Conservation (phyloP, 2,113 vertebrate genomes). For the Hippoglossus stenolepis region DNA sequence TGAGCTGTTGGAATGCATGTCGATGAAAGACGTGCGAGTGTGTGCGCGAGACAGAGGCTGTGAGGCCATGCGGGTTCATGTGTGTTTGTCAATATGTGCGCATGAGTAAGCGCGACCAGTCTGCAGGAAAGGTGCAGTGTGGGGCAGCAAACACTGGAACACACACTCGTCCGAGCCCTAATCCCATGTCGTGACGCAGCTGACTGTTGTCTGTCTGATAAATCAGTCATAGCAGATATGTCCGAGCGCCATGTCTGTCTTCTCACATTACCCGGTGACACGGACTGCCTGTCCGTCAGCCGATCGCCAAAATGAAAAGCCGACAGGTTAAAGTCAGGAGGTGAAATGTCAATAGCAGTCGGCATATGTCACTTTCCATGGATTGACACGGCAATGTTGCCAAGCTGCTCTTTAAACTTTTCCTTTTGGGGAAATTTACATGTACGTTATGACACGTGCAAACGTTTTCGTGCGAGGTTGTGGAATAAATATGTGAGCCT, state of each 20-base stretch:
- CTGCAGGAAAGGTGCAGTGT: neutral
- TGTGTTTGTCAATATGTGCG: constrained; percentile 17
- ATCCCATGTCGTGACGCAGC: constrained; percentile 29
- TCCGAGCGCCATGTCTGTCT: constrained; percentile 18
- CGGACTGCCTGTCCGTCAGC: constrained; percentile 21
- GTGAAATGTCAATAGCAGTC: neutral
- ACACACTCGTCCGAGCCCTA: neutral
- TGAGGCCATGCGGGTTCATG: constrained; percentile 3
- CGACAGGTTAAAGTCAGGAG: constrained; percentile 19
- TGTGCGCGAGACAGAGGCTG: neutral
- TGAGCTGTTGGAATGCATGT: constrained; percentile 51
- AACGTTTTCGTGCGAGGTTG: neutral
- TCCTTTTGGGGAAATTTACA: neutral
- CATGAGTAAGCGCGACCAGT: constrained; percentile 8
- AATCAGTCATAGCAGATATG: constrained; percentile 26
- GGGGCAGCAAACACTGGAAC: constrained; percentile 18
- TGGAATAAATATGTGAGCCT: neutral
- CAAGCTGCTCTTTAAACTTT: neutral
- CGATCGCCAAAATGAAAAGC: constrained; percentile 15
- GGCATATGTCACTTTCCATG: neutral
- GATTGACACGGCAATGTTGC: neutral
- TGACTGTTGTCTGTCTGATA: constrained; percentile 23
- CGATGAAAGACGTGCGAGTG: constrained; percentile 23
- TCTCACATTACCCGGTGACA: constrained; percentile 24
- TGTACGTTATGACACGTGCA: neutral